A percentile compares a stretch with the other conserved stretches of the same genome.
Conservation (phyloP, 2,888 invertebrate genomes). For the Athetis lepigone region DNA sequence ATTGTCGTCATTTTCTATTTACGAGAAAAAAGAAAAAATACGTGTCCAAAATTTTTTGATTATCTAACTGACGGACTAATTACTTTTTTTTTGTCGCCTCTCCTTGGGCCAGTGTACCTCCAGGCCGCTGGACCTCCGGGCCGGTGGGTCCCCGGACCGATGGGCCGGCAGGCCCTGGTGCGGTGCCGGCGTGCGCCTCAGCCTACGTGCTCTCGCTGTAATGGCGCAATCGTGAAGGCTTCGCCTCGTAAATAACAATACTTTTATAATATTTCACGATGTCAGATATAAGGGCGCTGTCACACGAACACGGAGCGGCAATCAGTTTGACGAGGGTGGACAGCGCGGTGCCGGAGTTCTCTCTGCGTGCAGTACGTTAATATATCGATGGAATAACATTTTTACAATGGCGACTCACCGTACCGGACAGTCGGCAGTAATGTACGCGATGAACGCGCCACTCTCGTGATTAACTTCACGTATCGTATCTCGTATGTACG, state of each 20-base stretch:
- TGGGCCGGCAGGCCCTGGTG: no score
- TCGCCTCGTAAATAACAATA: slow-evolving; percentile 26
- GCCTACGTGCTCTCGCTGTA: not conserved
- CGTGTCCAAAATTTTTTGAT: no score
- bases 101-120: no score
- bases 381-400: not conserved
- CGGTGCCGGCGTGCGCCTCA: no score
- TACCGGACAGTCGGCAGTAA: not conserved
- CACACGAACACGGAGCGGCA: not conserved
- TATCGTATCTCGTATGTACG: not conserved
- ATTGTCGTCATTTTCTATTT: no score
- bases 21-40: no score
- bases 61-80: no score
- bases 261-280: slow-evolving; percentile 18
- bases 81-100: no score
- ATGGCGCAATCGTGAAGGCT: slow-evolving; percentile 4
- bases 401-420: not conserved
- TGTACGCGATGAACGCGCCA: not conserved
- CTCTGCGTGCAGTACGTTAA: no score
- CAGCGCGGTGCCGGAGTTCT: no score
- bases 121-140: no score
- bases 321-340: slow-evolving; percentile 16
- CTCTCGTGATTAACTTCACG: not conserved
- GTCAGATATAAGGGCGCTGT: slow-evolving; percentile 1
- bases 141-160: no score